Evolutionary conservation across 2,888 invertebrate genomes (phyloP), one percentile per base, ranked within the genome.

Genomic region (Habrosyne pyritoides): DNA sequence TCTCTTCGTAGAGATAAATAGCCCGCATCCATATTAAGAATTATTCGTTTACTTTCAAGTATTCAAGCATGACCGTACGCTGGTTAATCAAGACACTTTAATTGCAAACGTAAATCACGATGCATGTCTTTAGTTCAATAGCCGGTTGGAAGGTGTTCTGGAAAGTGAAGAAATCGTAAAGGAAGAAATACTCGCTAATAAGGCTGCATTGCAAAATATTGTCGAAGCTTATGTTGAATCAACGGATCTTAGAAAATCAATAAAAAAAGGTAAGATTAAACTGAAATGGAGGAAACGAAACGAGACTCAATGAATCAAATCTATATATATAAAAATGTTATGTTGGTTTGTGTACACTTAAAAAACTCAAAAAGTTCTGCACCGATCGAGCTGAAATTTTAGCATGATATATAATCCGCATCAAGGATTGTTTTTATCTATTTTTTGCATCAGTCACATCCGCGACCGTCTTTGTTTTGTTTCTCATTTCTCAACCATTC

Each of bases 51-150:
- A 18, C 42, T 42, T 18, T 42, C 14, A 36, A 36, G n/a, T 36
- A 36, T 36, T 4, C 42, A 42, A 18, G 42, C 18, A 42, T 42
- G 42, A 18, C 42, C 42, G 1, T 33, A 8, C 33, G 42, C 8
- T 42, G 42, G 42, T 6, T 18, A 42, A 42, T 42, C 42, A 42
- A 42, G 18, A 18, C 18, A 18, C 18, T 42, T 42, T 42, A 42
- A 42, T 42, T 42, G 18, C 14, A 42, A 14, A 42, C 42, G 42
- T 42, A 42, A 42, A 42, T 42, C 42, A 42, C 42, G 42, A 42
- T n/a, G n/a, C 42, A 8, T 36, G 42, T 42, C 18, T 42, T 42
- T 8, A 42, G 18, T 42, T 18, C 8, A 18, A 42, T 42, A 42
- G 42, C 8, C 18, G 42, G 18, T 42, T 18, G 14, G 8, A 42